Percentiles rank a stretch among this genome's conserved stretches.
Evolutionary conservation across 2,797 vertebrate species (phyloP).

Genomic region (Rachycentron canadum): DNA sequence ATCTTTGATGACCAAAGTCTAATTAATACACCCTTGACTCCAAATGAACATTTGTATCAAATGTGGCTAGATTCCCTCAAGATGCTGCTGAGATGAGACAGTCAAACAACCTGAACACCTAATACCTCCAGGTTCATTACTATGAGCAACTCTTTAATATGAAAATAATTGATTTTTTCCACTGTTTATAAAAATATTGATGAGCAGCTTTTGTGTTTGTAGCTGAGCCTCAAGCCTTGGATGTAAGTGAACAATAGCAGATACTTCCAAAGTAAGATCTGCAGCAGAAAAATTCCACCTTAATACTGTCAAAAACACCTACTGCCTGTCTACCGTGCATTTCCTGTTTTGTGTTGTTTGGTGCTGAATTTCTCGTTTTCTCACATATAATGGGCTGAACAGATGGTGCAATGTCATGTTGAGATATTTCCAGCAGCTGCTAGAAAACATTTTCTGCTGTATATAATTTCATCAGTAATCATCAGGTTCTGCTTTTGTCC

Average conservation of each 20-base stretch:
- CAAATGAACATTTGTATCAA: too few relatives aligned
- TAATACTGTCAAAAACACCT: slow-evolving; percentile 9
- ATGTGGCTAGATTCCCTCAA: too few relatives aligned
- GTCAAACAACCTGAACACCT: too few relatives aligned
- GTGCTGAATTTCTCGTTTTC: not conserved
- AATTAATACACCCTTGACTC: too few relatives aligned
- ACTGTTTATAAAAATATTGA: too few relatives aligned
- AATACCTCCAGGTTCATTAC: too few relatives aligned
- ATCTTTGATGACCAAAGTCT: too few relatives aligned
- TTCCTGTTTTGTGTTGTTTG: slow-evolving; percentile 6
- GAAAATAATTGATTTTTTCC: too few relatives aligned
- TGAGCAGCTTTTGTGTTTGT: not conserved
- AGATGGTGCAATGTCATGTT: slow-evolving; percentile 26
- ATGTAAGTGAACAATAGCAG: not conserved
- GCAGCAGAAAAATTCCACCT: not conserved
- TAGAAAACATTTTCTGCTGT: slow-evolving; percentile 1
- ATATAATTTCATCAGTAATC: slow-evolving; percentile 9
- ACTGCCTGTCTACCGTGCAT: not conserved
- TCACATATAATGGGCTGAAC: slow-evolving; percentile 17
- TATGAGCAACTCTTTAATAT: too few relatives aligned
- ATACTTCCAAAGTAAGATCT: slow-evolving; percentile 4
- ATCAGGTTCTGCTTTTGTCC: not conserved
- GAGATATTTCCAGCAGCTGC: slow-evolving; percentile 31
- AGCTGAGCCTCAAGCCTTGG: too few relatives aligned
- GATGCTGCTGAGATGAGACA: too few relatives aligned